A percentile compares a stretch with the other conserved stretches of the same genome.
These are phyloP conservation scores for crab-eating macaque (Macaca fascicularis) DNA, from an alignment of 2,113 vertebrate genomes.

Conservation along the genomic window T2T-MFA8v1.1 NC_088386.1:80492501-80493000, in stretches of 20 bases:
- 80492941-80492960: background rate
- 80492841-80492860: constrained; percentile 89
- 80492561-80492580: constrained; percentile 5
- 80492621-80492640: background rate
- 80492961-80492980: background rate
- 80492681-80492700: background rate
- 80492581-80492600: background rate
- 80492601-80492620: background rate
- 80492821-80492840: constrained; percentile 89
- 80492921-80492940: background rate
- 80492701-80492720: constrained; percentile 38
- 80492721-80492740: constrained; percentile 84
- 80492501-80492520: background rate
- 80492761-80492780: constrained; percentile 93
- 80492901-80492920: background rate
- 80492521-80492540: background rate
- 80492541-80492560: background rate
- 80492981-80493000: background rate
- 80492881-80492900: constrained; percentile 58
- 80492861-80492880: constrained; percentile 84
- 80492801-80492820: constrained; percentile 91
- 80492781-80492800: constrained; percentile 92
- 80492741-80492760: constrained; percentile 96
- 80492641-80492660: background rate
- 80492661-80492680: background rate